phyloP scores from a whole-genome alignment of 1,140 invertebrate species.

The Heliconius nattereri region DNA sequence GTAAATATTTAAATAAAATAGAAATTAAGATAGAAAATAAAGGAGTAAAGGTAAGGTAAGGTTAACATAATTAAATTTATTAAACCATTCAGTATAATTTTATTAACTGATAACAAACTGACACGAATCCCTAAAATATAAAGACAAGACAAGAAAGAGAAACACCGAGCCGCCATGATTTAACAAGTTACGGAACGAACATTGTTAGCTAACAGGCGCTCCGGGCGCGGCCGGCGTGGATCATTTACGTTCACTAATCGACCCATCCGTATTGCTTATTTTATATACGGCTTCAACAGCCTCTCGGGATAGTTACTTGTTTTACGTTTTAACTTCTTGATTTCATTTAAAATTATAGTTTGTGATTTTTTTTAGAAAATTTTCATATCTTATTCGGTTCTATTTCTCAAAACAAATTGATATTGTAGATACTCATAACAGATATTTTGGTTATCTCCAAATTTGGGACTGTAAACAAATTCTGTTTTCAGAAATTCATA shows the following conservation, averaged over 20 bases:
- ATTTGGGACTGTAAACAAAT: neutral
- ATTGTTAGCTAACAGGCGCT: conserved; percentile 36
- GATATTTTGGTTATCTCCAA: too few species aligned
- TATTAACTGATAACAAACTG: neutral
- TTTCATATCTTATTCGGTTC: too few species aligned
- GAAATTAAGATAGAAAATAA: too few species aligned
- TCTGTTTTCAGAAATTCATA: too few species aligned
- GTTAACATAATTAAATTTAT: too few species aligned
- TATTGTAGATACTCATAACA: too few species aligned
- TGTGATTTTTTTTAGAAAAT: too few species aligned
- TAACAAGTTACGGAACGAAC: conserved; percentile 38
- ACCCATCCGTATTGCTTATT: conserved; percentile 32
- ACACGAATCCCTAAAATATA: neutral
- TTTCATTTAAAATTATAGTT: neutral
- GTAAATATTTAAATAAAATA: too few species aligned
- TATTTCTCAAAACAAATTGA: too few species aligned
- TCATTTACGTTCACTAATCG: conserved; percentile 39
- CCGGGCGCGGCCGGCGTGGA: conserved; percentile 30
- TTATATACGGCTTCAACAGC: conserved; percentile 21
- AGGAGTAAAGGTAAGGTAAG: too few species aligned
- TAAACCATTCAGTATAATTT: neutral
- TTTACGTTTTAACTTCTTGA: neutral
- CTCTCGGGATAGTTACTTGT: neutral
- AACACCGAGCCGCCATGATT: conserved; percentile 29
- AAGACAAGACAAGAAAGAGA: neutral